Evolutionary conservation across 2,113 vertebrate genomes (phyloP).

Genomic region (Suricata suricatta): DNA sequence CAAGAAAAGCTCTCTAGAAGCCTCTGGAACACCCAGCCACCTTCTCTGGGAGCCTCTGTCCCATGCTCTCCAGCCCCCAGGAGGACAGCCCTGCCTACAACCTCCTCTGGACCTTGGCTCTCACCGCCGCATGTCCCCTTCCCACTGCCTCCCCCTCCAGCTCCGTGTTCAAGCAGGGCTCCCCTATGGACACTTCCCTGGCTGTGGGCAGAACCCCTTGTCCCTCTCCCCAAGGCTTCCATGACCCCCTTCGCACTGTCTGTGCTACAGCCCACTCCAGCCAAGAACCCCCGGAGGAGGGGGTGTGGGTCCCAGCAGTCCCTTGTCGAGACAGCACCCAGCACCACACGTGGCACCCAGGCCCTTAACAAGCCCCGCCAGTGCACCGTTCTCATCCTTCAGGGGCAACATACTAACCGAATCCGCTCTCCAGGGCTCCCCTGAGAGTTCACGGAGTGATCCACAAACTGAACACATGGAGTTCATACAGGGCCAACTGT

Average conservation of each 20-base stretch:
- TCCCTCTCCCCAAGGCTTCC: background rate
- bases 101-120: background rate
- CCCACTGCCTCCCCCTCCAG: background rate
- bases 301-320: background rate
- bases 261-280: background rate
- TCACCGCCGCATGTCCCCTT: background rate
- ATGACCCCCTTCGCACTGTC: background rate
- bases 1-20: background rate
- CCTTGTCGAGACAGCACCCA: background rate
- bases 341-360: background rate
- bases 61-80: background rate
- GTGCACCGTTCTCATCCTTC: background rate
- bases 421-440: background rate
- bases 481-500: background rate
- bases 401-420: background rate
- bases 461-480: background rate
- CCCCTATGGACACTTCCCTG: background rate
- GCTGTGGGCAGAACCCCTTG: background rate
- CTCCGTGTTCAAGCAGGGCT: background rate
- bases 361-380: background rate
- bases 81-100: accelerated
- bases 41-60: background rate
- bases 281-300: background rate
- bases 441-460: background rate
- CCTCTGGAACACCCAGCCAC: background rate